Base-by-base conservation (phyloP, 2,113 vertebrate species). In the Cyrtonyx montezumae region DNA sequence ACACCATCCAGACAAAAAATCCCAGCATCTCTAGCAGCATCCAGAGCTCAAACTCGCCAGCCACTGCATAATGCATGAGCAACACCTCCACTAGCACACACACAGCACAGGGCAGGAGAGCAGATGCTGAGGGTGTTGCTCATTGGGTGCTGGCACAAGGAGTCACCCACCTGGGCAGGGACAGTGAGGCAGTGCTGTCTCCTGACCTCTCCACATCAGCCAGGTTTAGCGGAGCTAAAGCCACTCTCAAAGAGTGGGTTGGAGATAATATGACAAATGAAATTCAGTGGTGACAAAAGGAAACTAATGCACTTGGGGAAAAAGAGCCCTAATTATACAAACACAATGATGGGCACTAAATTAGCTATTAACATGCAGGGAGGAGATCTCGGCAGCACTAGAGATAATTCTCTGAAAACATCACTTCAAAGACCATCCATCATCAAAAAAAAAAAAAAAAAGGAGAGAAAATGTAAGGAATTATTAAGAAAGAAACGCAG, bases 281-380 rank as follows among this genome's bases (percentile, higher is more conserved):
- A 85, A 95, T 85, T 77, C 85, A 48, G 67, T 9, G 5, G 85
- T 63, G 93, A 96, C 96, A 96, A 93, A 96, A 90, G 90, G 91
- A 95, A 95, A 90, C 43, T 9, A 87, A 95, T 71, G 81, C 91
- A 95, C 87, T 88, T 88, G 88, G 91, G 94, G 85, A 82, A 87
- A 82, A 91, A 85, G 90, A 94, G 85, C 76, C 91, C 91, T 95
- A 96, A 96, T 96, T 96, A 96, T 88, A 82, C 91, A 85, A 95
- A 95, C 90, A 95, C 93, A 95, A 83, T 74, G 94, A 95, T 80
- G 88, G 93, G 94, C 85, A 88, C 93, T 96, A 96, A 96, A 96
- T 94, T 94, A 96, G 96, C 93, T 94, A 93, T 96, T 96, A 96
- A 96, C 93, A 96, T 96, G 94, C 94, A 83, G 92, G 94, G 96